Percentiles rank a stretch among this genome's conserved stretches.
Evolutionary conservation across 2,888 invertebrate species (phyloP).

Genomic region (Mayetiola destructor): DNA sequence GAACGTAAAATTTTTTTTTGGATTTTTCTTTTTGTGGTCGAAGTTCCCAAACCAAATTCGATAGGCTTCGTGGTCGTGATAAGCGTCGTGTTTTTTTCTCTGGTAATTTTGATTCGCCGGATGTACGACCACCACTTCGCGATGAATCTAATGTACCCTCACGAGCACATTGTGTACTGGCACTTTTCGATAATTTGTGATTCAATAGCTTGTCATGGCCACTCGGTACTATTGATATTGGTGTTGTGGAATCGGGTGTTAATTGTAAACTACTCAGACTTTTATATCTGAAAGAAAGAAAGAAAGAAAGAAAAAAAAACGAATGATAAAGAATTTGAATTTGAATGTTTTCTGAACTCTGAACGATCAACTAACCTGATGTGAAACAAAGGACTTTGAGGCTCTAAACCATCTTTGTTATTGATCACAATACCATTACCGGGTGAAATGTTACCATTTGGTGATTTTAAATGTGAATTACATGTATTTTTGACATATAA

Average conservation of each 20-base stretch:
- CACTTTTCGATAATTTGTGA: slow-evolving; percentile 25
- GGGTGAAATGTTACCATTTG: slow-evolving; percentile 14
- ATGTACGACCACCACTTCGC: slow-evolving; percentile 73
- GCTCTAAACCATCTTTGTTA: slow-evolving; percentile 33
- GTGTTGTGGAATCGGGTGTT: slow-evolving; percentile 33
- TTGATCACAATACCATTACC: slow-evolving; percentile 46
- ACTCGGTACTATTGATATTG: slow-evolving; percentile 35
- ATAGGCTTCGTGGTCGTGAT: slow-evolving; percentile 70
- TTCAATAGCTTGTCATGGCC: slow-evolving; percentile 18
- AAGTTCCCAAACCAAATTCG: slow-evolving; percentile 74
- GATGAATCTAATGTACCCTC: slow-evolving; percentile 81
- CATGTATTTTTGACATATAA: slow-evolving; percentile 63
- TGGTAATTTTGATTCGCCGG: slow-evolving; percentile 73
- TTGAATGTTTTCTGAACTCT: not conserved
- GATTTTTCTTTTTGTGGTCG: slow-evolving; percentile 36
- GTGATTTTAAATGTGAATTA: slow-evolving; percentile 25
- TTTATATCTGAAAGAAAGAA: slow-evolving; percentile 28
- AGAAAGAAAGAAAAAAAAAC: not conserved
- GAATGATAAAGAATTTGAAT: not conserved
- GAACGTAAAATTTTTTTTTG: slow-evolving; percentile 36
- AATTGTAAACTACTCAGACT: slow-evolving; percentile 35
- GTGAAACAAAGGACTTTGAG: slow-evolving; percentile 36
- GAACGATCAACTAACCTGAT: slow-evolving; percentile 30
- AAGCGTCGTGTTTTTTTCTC: slow-evolving; percentile 69
- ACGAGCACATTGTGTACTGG: slow-evolving; percentile 36